phyloP scores from a whole-genome alignment of 2,888 invertebrate species.

The Proisotoma minuta region DNA sequence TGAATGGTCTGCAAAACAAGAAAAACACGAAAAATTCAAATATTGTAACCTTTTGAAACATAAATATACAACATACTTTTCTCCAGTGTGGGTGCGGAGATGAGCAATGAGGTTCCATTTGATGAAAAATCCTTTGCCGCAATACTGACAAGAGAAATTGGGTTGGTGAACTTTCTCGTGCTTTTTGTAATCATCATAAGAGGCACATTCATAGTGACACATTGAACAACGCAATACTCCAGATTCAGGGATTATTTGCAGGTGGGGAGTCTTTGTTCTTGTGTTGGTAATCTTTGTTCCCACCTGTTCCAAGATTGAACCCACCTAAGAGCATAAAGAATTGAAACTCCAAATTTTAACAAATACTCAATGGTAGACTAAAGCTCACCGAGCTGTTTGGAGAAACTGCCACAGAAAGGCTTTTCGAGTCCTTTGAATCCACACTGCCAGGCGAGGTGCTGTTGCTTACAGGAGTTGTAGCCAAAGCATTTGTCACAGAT shows the following conservation, averaged over 20 bases:
- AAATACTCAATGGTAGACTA: no score
- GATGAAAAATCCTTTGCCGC: constrained; percentile 47
- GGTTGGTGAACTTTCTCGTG: constrained; percentile 48
- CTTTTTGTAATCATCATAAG: constrained; percentile 47
- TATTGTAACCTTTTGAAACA: no score
- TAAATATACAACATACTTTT: no score
- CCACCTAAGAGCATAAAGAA: background rate
- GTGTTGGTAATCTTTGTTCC: constrained; percentile 47
- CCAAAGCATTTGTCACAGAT: constrained; percentile 39
- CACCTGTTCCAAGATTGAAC: constrained; percentile 36
- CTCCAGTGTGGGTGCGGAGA: constrained; percentile 46
- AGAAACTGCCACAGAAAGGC: background rate
- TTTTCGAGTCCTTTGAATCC: background rate
- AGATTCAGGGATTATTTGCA: constrained; percentile 47
- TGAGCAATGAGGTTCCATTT: constrained; percentile 48
- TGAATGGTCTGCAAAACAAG: no score
- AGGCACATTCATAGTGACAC: constrained; percentile 47
- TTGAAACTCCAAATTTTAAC: background rate
- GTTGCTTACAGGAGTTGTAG: constrained; percentile 24
- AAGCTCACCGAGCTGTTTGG: constrained; percentile 17
- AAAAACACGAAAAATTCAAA: no score
- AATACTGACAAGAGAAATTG: constrained; percentile 47
- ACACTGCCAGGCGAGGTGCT: constrained; percentile 5
- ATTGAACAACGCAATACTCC: constrained; percentile 46
- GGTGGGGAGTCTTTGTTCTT: constrained; percentile 46